Evolutionary conservation across 1,140 invertebrate genomes (phyloP).

Genomic region (Nasonia vitripennis): DNA sequence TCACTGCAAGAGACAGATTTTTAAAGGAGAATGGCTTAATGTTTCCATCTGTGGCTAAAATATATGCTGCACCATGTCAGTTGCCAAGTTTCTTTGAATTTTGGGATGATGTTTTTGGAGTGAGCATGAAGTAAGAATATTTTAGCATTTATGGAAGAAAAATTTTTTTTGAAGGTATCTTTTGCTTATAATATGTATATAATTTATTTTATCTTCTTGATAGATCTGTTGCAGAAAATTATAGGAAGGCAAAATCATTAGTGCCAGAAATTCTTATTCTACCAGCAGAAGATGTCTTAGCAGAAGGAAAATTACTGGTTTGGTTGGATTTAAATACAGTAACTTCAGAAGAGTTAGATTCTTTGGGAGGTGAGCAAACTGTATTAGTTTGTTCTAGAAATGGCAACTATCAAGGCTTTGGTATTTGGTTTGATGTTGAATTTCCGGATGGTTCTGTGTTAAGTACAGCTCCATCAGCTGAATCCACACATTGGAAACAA

Average conservation of each 20-base stretch:
- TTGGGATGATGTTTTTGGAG: slow-evolving; percentile 96
- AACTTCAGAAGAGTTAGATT: slow-evolving; percentile 83
- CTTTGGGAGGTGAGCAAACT: slow-evolving; percentile 81
- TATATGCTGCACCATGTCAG: slow-evolving; percentile 79
- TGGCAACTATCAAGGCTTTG: slow-evolving; percentile 86
- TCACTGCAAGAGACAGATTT: slow-evolving; percentile 93
- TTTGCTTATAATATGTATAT: slow-evolving; percentile 63
- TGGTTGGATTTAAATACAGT: slow-evolving; percentile 84
- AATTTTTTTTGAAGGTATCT: not conserved
- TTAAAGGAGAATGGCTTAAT: slow-evolving; percentile 82
- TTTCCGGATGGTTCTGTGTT: slow-evolving; percentile 80
- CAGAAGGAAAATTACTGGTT: slow-evolving; percentile 80
- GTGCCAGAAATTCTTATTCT: slow-evolving; percentile 68
- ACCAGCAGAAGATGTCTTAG: slow-evolving; percentile 70
- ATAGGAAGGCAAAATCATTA: slow-evolving; percentile 60
- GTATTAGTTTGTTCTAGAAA: slow-evolving; percentile 73
- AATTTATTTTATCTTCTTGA: slow-evolving; percentile 73
- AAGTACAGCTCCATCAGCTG: slow-evolving; percentile 84
- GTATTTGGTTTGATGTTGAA: slow-evolving; percentile 92
- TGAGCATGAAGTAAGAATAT: slow-evolving; percentile 91
- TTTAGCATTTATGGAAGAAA: slow-evolving; percentile 73
- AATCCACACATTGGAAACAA: slow-evolving; percentile 97
- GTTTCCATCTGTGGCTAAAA: slow-evolving; percentile 74
- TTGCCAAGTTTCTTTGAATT: slow-evolving; percentile 83
- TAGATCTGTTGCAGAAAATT: slow-evolving; percentile 64